Evolutionary conservation across 2,113 vertebrate species (phyloP), one percentile per base, ranked within the genome.

Genomic region (Rhombomys opimus): DNA sequence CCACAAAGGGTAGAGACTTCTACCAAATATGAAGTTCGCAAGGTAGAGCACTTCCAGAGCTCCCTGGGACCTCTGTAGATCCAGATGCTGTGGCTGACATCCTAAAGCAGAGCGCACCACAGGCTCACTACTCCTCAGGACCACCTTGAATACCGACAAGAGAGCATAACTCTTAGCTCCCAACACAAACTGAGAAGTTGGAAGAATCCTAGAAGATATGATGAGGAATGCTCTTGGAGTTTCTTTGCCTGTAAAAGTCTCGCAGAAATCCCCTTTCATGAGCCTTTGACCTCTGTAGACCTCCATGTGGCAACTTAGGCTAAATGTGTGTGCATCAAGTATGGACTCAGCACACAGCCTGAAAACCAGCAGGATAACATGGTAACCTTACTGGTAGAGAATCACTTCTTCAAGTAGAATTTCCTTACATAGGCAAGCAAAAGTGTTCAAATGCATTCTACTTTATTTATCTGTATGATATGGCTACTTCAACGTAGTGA

Each of bases 401-500:
- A 73, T 17, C 5, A 91, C 23, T 78, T 97, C 68, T 41, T 95
- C 84, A 73, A 96, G 89, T n/a, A 75, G 54, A 90, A 93, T 84
- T 72, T 32, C 17, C 88, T 95, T 82, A 97, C 87, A 93, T 18
- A 86, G 85, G 27, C 20, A 92, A 88, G 50, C 23, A 17, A 82
- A 96, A 81, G 77, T 65, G 54, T 32, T 70, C 41, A 88, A 91
- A 82, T 77, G 17, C 2, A 86, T 20, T 52, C 41, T 67, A 61
- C n/a, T 63, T 46, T 88, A 77, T 68, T 95, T 93, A n/a, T 77
- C 94, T 93, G 41, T 77, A 54, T 95, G 68, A 50, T 30, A 46
- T 9, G 20, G 46, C 76, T 88, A 85, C 80, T 65, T 77, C 9
- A 70, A 54, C 32, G 41, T 77, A 54, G 22, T 54, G 15, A 86